Percentiles rank a stretch among this genome's conserved stretches.
Evolutionary conservation across 2,113 vertebrate genomes (phyloP).

Genomic region (Saccopteryx bilineata): DNA sequence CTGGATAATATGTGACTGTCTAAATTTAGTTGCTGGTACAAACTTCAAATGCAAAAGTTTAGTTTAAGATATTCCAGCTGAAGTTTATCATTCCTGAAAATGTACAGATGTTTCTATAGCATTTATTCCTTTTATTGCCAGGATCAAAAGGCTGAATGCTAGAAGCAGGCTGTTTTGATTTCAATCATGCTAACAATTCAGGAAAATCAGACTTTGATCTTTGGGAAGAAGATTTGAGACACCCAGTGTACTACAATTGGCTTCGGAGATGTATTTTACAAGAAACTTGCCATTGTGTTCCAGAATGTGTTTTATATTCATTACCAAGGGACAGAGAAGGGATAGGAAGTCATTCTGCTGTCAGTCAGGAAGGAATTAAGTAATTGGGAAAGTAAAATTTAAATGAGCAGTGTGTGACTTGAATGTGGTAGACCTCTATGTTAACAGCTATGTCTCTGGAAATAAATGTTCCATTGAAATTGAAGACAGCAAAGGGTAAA

Average conservation of each 20-base stretch:
- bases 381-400: not conserved
- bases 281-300: not conserved
- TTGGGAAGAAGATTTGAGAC: conserved; percentile 65
- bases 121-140: conserved; percentile 67
- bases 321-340: not conserved
- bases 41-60: conserved; percentile 76
- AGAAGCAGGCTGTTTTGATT: conserved; percentile 76
- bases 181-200: conserved; percentile 56
- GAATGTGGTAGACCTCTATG: not conserved
- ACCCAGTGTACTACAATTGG: conserved; percentile 24
- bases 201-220: conserved; percentile 65
- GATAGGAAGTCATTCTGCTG: not conserved
- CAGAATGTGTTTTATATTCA: conserved; percentile 47
- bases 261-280: conserved; percentile 65
- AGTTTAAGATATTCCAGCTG: conserved; percentile 63
- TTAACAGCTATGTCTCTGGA: not conserved
- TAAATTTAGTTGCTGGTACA: conserved; percentile 33
- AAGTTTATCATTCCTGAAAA: conserved; percentile 63
- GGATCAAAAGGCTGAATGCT: conserved; percentile 56
- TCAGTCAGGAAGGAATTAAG: conserved; percentile 15
- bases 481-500: not conserved
- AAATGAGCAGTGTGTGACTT: not conserved
- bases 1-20: conserved; percentile 3
- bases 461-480: not conserved
- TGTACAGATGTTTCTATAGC: conserved; percentile 47